Evolutionary conservation across 2,888 invertebrate genomes (phyloP).

Genomic region (Mylabris sibirica): DNA sequence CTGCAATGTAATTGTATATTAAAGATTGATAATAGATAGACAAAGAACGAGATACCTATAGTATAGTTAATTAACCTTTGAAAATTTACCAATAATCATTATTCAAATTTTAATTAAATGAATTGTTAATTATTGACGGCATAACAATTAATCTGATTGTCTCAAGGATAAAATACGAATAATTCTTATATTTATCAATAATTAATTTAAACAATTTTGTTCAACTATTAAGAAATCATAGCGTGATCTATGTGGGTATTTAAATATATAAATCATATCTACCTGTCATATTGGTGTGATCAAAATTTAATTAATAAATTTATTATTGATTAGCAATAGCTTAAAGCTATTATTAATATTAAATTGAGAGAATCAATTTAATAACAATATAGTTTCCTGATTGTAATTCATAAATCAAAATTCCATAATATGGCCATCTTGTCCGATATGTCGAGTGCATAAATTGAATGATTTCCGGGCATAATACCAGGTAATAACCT

Average conservation of each 20-base stretch:
- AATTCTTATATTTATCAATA: background rate
- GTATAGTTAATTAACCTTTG: background rate
- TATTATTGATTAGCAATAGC: background rate
- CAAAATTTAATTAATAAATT: constrained; percentile 10
- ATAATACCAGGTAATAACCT: constrained; percentile 49
- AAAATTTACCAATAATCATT: background rate
- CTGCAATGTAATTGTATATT: background rate
- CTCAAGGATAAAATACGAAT: constrained; percentile 2
- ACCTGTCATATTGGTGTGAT: constrained; percentile 8
- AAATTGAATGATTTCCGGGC: constrained; percentile 53
- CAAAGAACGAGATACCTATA: background rate
- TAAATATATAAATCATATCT: background rate
- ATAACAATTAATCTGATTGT: constrained; percentile 1
- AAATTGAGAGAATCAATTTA: constrained; percentile 9
- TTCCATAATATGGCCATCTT: constrained; percentile 46
- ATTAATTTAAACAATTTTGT: background rate
- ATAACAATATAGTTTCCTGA: constrained; percentile 14
- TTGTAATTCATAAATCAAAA: constrained; percentile 40
- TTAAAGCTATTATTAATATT: background rate
- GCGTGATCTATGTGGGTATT: background rate
- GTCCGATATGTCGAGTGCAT: constrained; percentile 36
- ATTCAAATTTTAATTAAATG: constrained; percentile 5
- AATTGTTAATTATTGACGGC: background rate
- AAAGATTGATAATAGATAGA: background rate
- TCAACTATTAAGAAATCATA: background rate